Conservation (phyloP, 2,797 vertebrate species). For the Setipinna tenuifilis region DNA sequence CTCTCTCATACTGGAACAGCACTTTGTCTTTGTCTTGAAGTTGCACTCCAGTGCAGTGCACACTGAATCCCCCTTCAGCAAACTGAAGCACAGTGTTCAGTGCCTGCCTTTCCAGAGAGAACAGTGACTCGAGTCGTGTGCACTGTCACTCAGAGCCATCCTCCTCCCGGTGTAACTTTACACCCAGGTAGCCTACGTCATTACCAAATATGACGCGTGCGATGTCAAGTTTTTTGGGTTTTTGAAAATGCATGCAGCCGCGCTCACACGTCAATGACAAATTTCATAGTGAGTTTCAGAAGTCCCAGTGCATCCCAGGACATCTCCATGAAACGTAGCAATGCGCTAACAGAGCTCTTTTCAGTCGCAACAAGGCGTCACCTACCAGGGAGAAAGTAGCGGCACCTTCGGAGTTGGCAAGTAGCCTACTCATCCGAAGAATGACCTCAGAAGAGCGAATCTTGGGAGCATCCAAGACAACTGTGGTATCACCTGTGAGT, state of each 20-base stretch:
- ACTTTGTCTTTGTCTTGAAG: not conserved
- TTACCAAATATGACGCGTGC: slow-evolving; percentile 26
- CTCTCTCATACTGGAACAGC: not conserved
- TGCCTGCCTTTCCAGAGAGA: not conserved
- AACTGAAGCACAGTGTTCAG: not conserved
- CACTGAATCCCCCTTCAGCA: not conserved
- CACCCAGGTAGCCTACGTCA: not conserved
- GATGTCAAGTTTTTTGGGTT: slow-evolving; percentile 21
- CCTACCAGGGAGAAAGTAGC: not conserved
- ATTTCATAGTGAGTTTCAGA: slow-evolving; percentile 17
- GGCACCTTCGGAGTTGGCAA: not conserved
- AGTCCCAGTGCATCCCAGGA: not conserved
- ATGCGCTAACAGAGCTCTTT: slow-evolving; percentile 10
- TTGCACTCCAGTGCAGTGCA: not conserved
- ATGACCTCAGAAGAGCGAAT: slow-evolving; percentile 61
- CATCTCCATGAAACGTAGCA: not conserved
- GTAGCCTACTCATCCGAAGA: slow-evolving; percentile 28
- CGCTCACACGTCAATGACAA: not conserved
- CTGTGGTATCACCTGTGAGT: slow-evolving; percentile 55
- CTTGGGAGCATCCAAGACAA: slow-evolving; percentile 60
- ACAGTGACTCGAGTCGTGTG: not conserved
- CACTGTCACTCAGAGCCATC: not conserved
- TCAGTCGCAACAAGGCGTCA: not conserved
- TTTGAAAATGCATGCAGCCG: not conserved
- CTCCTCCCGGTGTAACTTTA: not conserved